phyloP scores from a whole-genome alignment of 2,113 vertebrate species.

The Spermophilus dauricus region DNA sequence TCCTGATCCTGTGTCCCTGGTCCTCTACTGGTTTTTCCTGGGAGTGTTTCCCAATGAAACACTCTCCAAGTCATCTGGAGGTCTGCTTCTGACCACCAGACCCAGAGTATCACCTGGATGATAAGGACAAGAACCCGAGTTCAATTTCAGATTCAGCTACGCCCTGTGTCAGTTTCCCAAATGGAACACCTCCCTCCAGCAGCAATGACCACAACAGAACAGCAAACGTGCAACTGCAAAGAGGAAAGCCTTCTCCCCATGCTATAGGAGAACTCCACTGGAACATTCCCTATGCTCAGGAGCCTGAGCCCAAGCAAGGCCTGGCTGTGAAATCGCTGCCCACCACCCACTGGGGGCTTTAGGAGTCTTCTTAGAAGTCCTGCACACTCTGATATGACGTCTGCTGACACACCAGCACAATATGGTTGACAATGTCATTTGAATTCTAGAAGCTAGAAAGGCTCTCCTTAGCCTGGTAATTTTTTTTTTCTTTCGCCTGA shows the following conservation, averaged over 20 bases:
- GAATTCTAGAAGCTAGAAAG: not conserved
- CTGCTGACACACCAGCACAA: not conserved
- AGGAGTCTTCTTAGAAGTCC: not conserved
- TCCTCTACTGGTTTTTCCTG: not conserved
- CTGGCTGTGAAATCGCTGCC: not conserved
- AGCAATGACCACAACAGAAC: not conserved
- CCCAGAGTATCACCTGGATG: not conserved
- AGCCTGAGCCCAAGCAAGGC: not conserved
- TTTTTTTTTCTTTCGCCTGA: conserved; percentile 11
- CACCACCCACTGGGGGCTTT: too few species aligned
- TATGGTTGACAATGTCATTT: not conserved
- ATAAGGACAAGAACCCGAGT: not conserved
- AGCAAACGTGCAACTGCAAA: not conserved
- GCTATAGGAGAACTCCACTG: too few species aligned
- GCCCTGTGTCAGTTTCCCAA: not conserved
- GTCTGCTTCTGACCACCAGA: not conserved
- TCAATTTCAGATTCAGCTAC: not conserved
- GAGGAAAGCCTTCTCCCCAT: too few species aligned
- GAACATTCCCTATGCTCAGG: not conserved
- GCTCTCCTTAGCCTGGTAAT: not conserved
- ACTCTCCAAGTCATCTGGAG: not conserved
- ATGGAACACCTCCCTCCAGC: not conserved
- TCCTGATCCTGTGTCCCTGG: not conserved
- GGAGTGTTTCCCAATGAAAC: not conserved
- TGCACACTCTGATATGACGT: too few species aligned